Percentiles rank a stretch among this genome's conserved stretches.
Evolutionary conservation across 2,113 vertebrate genomes (phyloP).

Genomic region (Telmatochromis sp.): DNA sequence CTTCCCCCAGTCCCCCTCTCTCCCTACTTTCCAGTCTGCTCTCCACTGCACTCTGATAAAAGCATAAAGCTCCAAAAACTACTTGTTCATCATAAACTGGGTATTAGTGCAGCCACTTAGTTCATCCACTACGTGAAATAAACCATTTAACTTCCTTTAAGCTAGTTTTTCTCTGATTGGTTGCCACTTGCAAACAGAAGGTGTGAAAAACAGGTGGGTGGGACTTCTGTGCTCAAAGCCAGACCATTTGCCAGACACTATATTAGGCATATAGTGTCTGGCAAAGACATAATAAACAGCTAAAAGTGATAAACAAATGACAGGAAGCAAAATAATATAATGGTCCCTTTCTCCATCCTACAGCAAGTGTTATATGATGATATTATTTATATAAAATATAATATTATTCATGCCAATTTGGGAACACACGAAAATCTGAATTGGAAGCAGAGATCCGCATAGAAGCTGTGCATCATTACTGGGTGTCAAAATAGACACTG

Average conservation of each 20-base stretch:
- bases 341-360: not conserved
- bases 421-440: not conserved
- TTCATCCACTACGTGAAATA: not conserved
- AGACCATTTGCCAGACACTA: not conserved
- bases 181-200: not conserved
- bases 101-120: not conserved
- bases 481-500: slow-evolving; percentile 12
- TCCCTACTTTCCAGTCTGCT: not conserved
- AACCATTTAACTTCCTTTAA: not conserved
- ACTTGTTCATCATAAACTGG: not conserved
- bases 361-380: not conserved
- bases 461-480: not conserved
- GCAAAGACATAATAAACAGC: not conserved
- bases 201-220: not conserved
- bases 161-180: not conserved
- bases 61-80: not conserved
- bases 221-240: not conserved
- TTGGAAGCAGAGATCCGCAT: not conserved
- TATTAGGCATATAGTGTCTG: not conserved
- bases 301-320: not conserved
- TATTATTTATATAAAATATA: not conserved
- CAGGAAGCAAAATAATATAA: not conserved
- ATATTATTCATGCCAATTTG: not conserved
- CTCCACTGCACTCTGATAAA: not conserved
- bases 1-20: not conserved